A percentile compares a stretch with the other conserved stretches of the same genome.
phyloP scores from a whole-genome alignment of 2,888 invertebrate genomes.

The Polymixis flavicincta region DNA sequence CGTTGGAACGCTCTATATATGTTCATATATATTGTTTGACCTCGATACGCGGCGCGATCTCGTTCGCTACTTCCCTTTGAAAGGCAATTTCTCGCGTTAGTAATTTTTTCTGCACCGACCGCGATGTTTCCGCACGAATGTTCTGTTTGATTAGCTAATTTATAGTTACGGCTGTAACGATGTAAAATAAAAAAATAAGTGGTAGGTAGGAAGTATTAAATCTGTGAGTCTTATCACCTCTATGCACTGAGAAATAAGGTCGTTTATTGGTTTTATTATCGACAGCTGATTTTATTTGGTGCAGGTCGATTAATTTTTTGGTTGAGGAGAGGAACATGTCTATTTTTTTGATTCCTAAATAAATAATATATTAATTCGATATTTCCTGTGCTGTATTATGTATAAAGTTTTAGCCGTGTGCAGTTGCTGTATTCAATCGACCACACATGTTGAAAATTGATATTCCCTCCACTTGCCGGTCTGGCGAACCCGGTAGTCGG shows the following conservation, averaged over 20 bases:
- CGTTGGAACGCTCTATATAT: conserved; percentile 65
- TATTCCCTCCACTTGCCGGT: conserved; percentile 55
- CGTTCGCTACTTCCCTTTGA: conserved; percentile 77
- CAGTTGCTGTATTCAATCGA: conserved; percentile 30
- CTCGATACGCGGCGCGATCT: conserved; percentile 79
- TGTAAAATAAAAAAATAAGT: conserved; percentile 60
- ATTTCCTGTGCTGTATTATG: background rate
- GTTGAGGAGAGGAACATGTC: conserved; percentile 20
- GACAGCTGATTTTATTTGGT: conserved; percentile 52
- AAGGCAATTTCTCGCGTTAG: conserved; percentile 78
- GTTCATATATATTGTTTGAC: conserved; percentile 77
- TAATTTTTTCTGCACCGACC: conserved; percentile 74
- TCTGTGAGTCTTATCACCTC: conserved; percentile 64
- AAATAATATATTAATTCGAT: background rate
- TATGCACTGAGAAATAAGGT: conserved; percentile 61
- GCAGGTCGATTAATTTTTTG: conserved; percentile 24
- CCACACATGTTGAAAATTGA: conserved; percentile 60
- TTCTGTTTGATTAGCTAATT: conserved; percentile 75
- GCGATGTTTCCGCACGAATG: conserved; percentile 74
- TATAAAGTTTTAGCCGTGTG: conserved; percentile 16
- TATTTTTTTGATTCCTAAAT: conserved; percentile 4
- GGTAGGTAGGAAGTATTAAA: conserved; percentile 36
- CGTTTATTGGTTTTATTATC: conserved; percentile 49
- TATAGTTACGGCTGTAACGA: conserved; percentile 65
- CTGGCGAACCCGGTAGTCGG: conserved; percentile 42